Base-by-base conservation (phyloP, 2,888 invertebrate species). In the Abscondita cerata region DNA sequence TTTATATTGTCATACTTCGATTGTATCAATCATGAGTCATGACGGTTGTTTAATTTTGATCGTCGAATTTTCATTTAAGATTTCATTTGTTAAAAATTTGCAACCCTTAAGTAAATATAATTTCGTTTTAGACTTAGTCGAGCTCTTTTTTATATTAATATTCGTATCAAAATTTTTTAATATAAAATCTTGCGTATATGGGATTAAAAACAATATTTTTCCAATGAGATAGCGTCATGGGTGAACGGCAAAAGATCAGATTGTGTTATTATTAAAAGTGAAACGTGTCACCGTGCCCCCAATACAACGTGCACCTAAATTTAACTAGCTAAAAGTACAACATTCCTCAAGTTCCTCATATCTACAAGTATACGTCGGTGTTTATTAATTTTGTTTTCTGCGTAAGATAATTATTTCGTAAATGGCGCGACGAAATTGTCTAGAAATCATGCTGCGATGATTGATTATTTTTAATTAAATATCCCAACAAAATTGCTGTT, bases 251-350 rank as follows among this genome's bases (percentile, higher is more conserved):
- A 57, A 44, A 53, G 62, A 62, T 62, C 62, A 62, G 52, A 50
- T 59, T 51, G 55, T 52, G 62, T 50, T 62, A 62, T 59, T 63
- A 64, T 65, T 73, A 73, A 72, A 74, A 72, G 72, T 72, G 70
- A 73, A 73, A 70, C 73, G 72, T 73, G 74, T 72, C 73, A 71
- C 68, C 67, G 70, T 74, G 74, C 57, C 73, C 74, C 66, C 74
- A 72, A 72, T 74, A 73, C 70, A 59, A 59, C 59, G 67, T 59
- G 70, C 66, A 70, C 69, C 74, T 74, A 74, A 74, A 71, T 73
- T 74, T 74, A 74, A 72, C 73, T 58, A 68, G 72, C 70, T 67
- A 65, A 62, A 65, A 63, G 57, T 57, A 62, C 52, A 25, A 53
- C 57, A 62, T 62, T 62, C 62, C 57, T 13, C 33, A 18, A 50